Evolutionary conservation across 2,113 vertebrate species (phyloP), one percentile per base, ranked within the genome.

Genomic region (Bos taurus): DNA sequence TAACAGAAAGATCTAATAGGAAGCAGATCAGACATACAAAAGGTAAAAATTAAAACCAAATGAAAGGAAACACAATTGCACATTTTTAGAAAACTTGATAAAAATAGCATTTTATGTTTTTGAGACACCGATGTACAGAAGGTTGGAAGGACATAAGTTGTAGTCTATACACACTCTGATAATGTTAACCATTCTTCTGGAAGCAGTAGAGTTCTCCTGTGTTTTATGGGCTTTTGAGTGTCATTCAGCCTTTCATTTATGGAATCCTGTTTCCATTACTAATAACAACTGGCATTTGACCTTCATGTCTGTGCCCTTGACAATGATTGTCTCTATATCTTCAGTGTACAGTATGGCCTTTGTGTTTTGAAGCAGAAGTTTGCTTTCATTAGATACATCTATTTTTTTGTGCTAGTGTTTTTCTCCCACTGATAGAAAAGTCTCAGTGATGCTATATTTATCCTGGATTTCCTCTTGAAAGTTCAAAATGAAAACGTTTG

Each of bases 321-420:
- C n/a, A 74, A 4, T 87, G 90, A 52, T 43, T 83, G 40, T 95
- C 36, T 91, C 82, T 91, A 2, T 71, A 33, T 95, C 50, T 82
- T 95, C 52, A 28, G 2, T 46, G n/a, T 90, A 87, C 60, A 83
- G 43, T 89, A 21, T 83, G 54, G 67, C 40, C 90, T 95, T 95
- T 96, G 95, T 94, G 60, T 97, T 95, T 97, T 96, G 86, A 90
- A 71, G 57, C 33, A 59, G 77, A 86, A 89, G 36, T 96, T 88
- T 77, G 48, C 59, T 95, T 96, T 92, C 56, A 83, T 94, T n/a
- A 71, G 86, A 26, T 71, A 26, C 6, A 7, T 88, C 28, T 78
- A 30, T 46, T 88, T 33, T 88, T 4, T 62, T 88, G 17, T 89
- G 52, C 48, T 84, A 19, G 33, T 64, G 4, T 8, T 60, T 89